Evolutionary conservation across 2,113 vertebrate species (phyloP).

Genomic region (Gobiocypris rarus): DNA sequence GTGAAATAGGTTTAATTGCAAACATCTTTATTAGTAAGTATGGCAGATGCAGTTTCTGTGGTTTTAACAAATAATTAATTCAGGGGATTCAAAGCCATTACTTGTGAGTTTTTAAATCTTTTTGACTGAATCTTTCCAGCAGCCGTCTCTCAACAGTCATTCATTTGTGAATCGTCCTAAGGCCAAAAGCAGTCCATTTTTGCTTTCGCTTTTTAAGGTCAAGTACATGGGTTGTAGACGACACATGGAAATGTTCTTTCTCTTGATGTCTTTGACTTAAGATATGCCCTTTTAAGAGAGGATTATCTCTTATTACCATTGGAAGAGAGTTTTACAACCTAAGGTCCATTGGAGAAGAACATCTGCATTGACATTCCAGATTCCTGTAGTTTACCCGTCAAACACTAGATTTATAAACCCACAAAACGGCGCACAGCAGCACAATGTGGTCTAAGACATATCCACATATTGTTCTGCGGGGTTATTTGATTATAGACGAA

Average conservation of each 20-base stretch:
- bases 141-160: not conserved
- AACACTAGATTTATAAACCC: conserved; percentile 7
- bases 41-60: too few relatives aligned
- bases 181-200: not conserved
- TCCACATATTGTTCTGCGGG: not conserved
- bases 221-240: not conserved
- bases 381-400: not conserved
- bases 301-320: not conserved
- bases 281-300: not conserved
- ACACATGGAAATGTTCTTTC: not conserved
- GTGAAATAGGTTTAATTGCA: too few relatives aligned
- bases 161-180: not conserved
- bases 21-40: too few relatives aligned
- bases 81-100: too few relatives aligned
- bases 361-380: conserved; percentile 2
- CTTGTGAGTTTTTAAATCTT: too few relatives aligned
- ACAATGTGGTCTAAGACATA: not conserved
- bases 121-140: too few relatives aligned
- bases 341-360: not conserved
- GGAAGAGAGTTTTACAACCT: not conserved
- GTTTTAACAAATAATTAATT: too few relatives aligned
- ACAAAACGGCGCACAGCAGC: not conserved
- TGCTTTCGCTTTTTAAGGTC: too few relatives aligned
- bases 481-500: conserved; percentile 16
- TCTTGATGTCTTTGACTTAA: not conserved